phyloP scores from a whole-genome alignment of 2,113 vertebrate genomes.

The Apeltes quadracus region DNA sequence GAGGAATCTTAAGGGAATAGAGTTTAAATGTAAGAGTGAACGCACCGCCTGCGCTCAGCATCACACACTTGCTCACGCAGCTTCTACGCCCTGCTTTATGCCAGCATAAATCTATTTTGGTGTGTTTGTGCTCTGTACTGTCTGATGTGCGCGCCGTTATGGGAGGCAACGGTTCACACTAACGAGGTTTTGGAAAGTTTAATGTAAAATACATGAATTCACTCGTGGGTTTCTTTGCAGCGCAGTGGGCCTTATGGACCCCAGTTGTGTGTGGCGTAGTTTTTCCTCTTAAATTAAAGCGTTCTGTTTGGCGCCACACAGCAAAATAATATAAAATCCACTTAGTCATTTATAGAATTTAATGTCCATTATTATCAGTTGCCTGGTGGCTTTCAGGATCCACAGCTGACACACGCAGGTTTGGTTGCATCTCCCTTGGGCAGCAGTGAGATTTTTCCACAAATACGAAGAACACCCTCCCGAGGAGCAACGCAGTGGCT shows the following conservation, averaged over 20 bases:
- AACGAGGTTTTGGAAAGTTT: slow-evolving; percentile 49
- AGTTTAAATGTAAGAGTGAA: slow-evolving; percentile 26
- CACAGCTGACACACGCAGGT: slow-evolving; percentile 5
- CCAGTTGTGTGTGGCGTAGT: not conserved
- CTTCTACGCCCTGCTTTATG: slow-evolving; percentile 28
- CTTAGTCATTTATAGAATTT: too few species aligned
- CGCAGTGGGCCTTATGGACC: slow-evolving; percentile 8
- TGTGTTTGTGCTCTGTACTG: slow-evolving; percentile 44
- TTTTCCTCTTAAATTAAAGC: too few species aligned
- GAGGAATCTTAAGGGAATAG: slow-evolving; percentile 58
- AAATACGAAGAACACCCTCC: not conserved
- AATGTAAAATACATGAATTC: slow-evolving; percentile 52
- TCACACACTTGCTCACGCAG: slow-evolving; percentile 39
- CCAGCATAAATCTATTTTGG: slow-evolving; percentile 59
- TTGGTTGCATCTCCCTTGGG: slow-evolving; percentile 4
- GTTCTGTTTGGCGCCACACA: too few species aligned
- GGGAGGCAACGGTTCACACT: slow-evolving; percentile 34
- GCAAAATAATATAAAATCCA: too few species aligned
- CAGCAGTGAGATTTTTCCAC: slow-evolving; percentile 14
- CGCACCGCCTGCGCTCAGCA: slow-evolving; percentile 41
- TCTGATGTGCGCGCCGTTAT: slow-evolving; percentile 44
- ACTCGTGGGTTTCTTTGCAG: slow-evolving; percentile 49
- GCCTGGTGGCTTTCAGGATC: not conserved
- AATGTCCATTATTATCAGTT: slow-evolving; percentile 5
- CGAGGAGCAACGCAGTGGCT: slow-evolving; percentile 26